A percentile compares a stretch with the other conserved stretches of the same genome.
Conservation (phyloP, 2,888 invertebrate genomes). For the Drosophila cognata region DNA sequence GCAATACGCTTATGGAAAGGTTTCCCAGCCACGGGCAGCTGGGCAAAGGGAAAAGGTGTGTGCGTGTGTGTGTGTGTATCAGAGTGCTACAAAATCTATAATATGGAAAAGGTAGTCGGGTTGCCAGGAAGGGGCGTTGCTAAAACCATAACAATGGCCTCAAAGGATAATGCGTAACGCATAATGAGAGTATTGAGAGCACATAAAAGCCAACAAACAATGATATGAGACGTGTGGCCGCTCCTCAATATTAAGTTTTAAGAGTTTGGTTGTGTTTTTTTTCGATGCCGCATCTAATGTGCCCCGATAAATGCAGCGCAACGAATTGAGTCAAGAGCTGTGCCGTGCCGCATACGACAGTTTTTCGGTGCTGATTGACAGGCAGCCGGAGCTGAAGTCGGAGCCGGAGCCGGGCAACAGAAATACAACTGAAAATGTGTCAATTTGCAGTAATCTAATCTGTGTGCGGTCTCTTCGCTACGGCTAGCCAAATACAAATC, state of each 20-base stretch:
- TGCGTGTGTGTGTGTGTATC: constrained; percentile 7
- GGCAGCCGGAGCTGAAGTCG: constrained; percentile 6
- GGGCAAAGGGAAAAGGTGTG: constrained; percentile 53
- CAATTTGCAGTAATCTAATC: constrained; percentile 80
- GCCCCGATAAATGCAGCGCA: constrained; percentile 56
- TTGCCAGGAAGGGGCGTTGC: constrained; percentile 80
- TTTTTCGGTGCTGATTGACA: constrained; percentile 51
- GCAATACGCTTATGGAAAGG: constrained; percentile 61
- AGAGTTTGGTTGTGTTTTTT: constrained; percentile 8
- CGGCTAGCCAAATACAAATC: constrained; percentile 32
- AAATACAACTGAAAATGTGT: constrained; percentile 68
- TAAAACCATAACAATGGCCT: constrained; percentile 63
- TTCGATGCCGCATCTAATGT: constrained; percentile 53
- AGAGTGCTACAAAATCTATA: constrained; percentile 52
- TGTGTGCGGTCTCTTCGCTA: constrained; percentile 62
- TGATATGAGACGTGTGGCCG: constrained; percentile 45
- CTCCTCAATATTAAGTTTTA: constrained; percentile 7
- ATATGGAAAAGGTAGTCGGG: constrained; percentile 61
- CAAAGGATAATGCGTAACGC: constrained; percentile 78
- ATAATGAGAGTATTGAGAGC: constrained; percentile 56
- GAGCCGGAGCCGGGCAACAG: not conserved
- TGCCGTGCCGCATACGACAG: constrained; percentile 42
- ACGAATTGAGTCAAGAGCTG: constrained; percentile 64
- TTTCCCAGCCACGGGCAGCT: constrained; percentile 37
- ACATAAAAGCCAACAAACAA: constrained; percentile 34